phyloP scores from a whole-genome alignment of 2,888 invertebrate species.

The Callyntrura guangdongensis region DNA sequence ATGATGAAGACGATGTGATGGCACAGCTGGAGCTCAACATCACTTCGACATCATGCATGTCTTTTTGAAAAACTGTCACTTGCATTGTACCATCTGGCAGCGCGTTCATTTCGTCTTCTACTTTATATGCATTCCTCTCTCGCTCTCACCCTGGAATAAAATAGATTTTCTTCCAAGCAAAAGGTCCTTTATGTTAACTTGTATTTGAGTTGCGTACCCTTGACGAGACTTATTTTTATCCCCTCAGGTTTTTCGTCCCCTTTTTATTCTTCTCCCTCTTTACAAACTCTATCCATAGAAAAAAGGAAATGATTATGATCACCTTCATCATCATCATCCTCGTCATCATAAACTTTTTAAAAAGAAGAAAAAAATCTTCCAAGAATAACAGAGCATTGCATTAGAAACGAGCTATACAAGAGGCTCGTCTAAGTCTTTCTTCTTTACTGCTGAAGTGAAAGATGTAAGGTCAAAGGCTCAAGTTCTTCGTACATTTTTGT shows the following conservation, averaged over 20 bases:
- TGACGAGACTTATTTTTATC: conserved; percentile 2
- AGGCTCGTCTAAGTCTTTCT: too few relatives aligned
- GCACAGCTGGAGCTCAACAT: conserved; percentile 82
- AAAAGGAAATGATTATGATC: conserved; percentile 73
- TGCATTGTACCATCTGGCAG: conserved; percentile 75
- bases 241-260: conserved; percentile 26
- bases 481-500: conserved; percentile 56
- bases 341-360: conserved; percentile 38
- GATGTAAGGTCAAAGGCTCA: conserved; percentile 65
- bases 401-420: too few relatives aligned
- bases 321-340: conserved; percentile 58
- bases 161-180: conserved; percentile 46
- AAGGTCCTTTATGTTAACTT: conserved; percentile 28
- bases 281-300: conserved; percentile 1
- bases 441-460: conserved; percentile 35
- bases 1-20: conserved; percentile 59
- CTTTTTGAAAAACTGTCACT: conserved; percentile 82
- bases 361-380: conserved; percentile 56
- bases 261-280: conserved; percentile 6
- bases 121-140: conserved; percentile 34
- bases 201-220: conserved; percentile 23
- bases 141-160: conserved; percentile 31
- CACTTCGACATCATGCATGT: conserved; percentile 75
- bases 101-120: background rate
- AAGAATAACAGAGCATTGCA: conserved; percentile 12